Percentiles rank a stretch among this genome's conserved stretches.
These are phyloP conservation scores for Neocloeon triangulifer DNA, from an alignment of 1,140 invertebrate genomes.

Conservation along the genomic window DNA sequence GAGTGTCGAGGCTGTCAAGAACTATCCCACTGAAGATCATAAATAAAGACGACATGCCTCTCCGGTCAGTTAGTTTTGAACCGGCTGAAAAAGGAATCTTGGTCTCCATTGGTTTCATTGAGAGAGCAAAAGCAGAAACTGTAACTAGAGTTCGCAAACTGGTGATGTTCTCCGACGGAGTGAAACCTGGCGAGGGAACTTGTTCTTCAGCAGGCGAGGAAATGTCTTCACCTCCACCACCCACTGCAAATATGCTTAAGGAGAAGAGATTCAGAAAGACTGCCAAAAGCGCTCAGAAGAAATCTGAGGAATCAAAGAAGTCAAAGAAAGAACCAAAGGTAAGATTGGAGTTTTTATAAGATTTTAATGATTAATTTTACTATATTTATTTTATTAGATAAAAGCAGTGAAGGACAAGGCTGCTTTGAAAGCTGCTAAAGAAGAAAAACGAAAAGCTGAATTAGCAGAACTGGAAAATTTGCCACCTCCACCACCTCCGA, in stretches of 20 bases:
- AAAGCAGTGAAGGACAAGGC: too few species aligned
- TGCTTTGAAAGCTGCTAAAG: too few species aligned
- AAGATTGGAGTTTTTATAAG: constrained; percentile 7
- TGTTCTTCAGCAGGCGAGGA: constrained; percentile 37
- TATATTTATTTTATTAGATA: too few species aligned
- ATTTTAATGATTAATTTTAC: too few species aligned
- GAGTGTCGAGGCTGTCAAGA: too few species aligned
- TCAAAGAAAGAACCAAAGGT: constrained; percentile 28
- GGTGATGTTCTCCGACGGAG: constrained; percentile 37
- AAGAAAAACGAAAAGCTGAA: too few species aligned
- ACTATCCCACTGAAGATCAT: too few species aligned
- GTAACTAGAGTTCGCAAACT: constrained; percentile 17
- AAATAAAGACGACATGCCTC: constrained; percentile 4
- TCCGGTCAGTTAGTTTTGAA: constrained; percentile 12
- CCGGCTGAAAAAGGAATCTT: constrained; percentile 24
- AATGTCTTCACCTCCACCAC: constrained; percentile 34
- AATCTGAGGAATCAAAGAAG: constrained; percentile 19
- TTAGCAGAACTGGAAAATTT: too few species aligned
- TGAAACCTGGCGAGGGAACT: constrained; percentile 37
- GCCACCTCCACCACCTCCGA: too few species aligned
- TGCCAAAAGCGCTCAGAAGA: too few species aligned
- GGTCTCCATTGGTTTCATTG: constrained; percentile 22
- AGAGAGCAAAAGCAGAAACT: constrained; percentile 6
- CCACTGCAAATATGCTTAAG: constrained; percentile 15
- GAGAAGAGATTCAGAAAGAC: constrained; percentile 24